Base-by-base conservation (phyloP, 2,113 vertebrate genomes). In the Heterocephalus glaber region DNA sequence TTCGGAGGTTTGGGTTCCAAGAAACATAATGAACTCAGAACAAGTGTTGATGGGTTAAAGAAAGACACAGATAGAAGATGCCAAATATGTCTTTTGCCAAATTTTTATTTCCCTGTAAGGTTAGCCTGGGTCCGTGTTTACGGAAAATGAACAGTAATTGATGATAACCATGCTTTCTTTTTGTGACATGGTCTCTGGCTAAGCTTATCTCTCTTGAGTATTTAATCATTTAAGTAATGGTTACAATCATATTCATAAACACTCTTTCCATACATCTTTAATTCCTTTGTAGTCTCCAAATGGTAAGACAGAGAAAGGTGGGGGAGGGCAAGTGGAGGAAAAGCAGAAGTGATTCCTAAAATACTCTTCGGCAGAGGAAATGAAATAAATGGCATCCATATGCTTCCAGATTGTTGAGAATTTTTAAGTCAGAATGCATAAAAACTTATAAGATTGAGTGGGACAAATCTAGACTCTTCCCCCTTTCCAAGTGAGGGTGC, bases 201-300 rank as follows among this genome's bases (percentile, higher is more conserved):
- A 94, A 54, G 30, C 88, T 96, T 94, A 92, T 93, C 38, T 86
- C 58, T 93, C 63, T 52, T 66, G 47, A 87, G 65, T 77, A 94
- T 84, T 94, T 92, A 96, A 92, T 89, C 93, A 95, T 91, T 83
- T 96, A 96, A 95, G 84, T 95, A 96, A 81, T 89, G 54, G 83
- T 77, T 84, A 92, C 61, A 92, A 56, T 95, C 83, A 80, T 72
- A 96, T 83, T 96, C 76, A 81, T 79, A 97, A 82, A 96, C 82
- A 94, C 66, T 68, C 35, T 70, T 89, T 82, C 79, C 94, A 95
- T 86, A 96, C 66, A 68, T 83, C 96, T 81, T 93, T 89, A 70
- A 89, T 91, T 89, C 41, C 54, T 96, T 30, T 56, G 24, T 65
- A 81, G n/a, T 26, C 58, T 97, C 85, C 58, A 92, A 81, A 85